Conservation (phyloP, 30 jellyfish, hydroid and myxozoan genomes). For the Hydractinia symbiolongicarpus region DNA sequence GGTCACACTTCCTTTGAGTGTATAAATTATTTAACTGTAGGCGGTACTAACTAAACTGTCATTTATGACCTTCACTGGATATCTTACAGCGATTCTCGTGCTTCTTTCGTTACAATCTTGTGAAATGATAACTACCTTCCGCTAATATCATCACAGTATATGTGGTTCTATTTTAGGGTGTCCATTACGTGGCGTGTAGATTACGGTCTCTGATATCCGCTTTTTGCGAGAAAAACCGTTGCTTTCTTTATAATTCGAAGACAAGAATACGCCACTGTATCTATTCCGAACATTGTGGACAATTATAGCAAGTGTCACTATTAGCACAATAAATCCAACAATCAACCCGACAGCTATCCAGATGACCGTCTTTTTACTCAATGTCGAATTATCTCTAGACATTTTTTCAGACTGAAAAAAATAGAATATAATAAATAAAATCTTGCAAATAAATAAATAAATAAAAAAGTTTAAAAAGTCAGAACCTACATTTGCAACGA, state of each 20-base stretch:
- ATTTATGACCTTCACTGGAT: too few species aligned
- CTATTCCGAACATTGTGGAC: slow-evolving; percentile 50
- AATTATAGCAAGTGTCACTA: slow-evolving; percentile 66
- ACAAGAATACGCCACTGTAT: slow-evolving; percentile 52
- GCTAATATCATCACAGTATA: not conserved
- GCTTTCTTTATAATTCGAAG: slow-evolving; percentile 7
- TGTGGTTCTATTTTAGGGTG: not conserved
- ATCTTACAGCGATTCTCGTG: too few species aligned
- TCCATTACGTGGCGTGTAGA: not conserved
- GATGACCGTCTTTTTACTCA: slow-evolving; percentile 52
- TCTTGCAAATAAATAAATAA: too few species aligned
- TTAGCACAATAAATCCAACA: slow-evolving; percentile 54
- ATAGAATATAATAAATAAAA: not conserved
- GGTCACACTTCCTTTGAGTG: too few species aligned
- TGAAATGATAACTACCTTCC: too few species aligned
- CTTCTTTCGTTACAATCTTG: too few species aligned
- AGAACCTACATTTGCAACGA: too few species aligned
- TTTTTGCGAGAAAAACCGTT: not conserved
- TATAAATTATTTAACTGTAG: too few species aligned
- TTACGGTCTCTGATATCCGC: not conserved
- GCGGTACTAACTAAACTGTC: too few species aligned
- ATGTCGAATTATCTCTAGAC: not conserved
- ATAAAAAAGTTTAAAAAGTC: too few species aligned
- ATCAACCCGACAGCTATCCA: slow-evolving; percentile 88
- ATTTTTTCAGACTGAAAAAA: not conserved